Conservation (phyloP, 2,113 vertebrate genomes). For the Alosa alosa region DNA sequence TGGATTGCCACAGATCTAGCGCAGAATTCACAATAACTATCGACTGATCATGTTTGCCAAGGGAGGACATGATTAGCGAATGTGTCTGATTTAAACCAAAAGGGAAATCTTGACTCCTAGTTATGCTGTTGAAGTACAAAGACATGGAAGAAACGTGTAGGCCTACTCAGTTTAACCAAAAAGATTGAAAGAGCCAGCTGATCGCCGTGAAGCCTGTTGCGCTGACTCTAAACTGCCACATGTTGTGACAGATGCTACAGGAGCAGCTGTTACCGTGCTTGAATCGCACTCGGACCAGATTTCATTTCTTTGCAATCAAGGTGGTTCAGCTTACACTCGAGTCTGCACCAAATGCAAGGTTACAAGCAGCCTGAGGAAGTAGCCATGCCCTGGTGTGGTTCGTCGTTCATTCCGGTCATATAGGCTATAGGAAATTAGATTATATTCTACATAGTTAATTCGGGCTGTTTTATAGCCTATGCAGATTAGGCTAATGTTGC, state of each 20-base stretch:
- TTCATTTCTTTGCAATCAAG: background rate
- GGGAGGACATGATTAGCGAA: background rate
- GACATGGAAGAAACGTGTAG: background rate
- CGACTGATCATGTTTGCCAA: background rate
- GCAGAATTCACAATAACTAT: background rate
- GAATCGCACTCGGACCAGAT: background rate
- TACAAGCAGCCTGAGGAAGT: background rate
- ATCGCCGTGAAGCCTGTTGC: background rate
- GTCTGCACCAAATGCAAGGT: background rate
- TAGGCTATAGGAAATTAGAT: background rate
- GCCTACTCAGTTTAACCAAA: background rate
- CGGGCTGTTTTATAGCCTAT: too few relatives aligned
- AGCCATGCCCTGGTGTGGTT: too few relatives aligned
- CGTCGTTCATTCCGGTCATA: background rate
- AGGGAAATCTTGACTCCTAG: background rate
- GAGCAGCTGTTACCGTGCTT: background rate
- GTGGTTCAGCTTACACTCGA: background rate
- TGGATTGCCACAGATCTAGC: too few relatives aligned
- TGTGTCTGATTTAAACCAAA: background rate
- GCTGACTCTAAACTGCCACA: background rate
- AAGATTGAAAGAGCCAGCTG: conserved; percentile 16
- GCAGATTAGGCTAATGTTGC: too few relatives aligned
- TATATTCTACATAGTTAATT: background rate
- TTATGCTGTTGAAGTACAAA: background rate
- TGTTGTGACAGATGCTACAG: background rate